A percentile compares a stretch with the other conserved stretches of the same genome.
phyloP scores from a whole-genome alignment of 2,888 invertebrate genomes.

The Anorthoa munda region DNA sequence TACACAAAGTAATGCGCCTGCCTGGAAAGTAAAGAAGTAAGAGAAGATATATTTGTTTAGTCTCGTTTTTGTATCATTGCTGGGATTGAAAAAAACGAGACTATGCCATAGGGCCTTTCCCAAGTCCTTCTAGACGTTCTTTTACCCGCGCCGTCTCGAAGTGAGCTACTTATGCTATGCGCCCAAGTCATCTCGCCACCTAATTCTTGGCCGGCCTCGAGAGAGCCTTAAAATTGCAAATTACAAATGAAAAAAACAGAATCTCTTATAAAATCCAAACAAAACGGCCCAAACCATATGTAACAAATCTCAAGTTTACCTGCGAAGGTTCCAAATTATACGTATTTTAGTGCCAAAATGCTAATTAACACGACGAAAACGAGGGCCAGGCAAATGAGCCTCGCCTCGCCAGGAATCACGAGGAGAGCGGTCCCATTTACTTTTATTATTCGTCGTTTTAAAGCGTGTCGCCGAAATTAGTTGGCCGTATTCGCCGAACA shows the following conservation, averaged over 20 bases:
- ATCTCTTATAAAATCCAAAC: slow-evolving; percentile 16
- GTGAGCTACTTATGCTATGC: no score
- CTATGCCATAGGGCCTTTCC: no score
- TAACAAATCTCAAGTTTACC: slow-evolving; percentile 66
- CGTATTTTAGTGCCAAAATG: slow-evolving; percentile 88
- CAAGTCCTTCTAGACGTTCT: no score
- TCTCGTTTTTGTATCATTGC: no score
- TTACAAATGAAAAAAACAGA: background rate
- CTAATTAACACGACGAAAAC: slow-evolving; percentile 88
- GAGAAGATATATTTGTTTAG: no score
- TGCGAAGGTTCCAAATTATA: slow-evolving; percentile 81
- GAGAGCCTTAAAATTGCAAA: background rate
- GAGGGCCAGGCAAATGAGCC: slow-evolving; percentile 85
- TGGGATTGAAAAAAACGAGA: no score
- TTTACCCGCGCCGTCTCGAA: no score
- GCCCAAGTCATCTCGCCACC: no score
- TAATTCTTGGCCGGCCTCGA: no score
- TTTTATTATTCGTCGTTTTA: slow-evolving; percentile 90
- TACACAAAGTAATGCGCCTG: no score
- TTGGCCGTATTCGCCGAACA: slow-evolving; percentile 87
- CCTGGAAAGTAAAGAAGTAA: no score
- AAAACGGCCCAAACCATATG: slow-evolving; percentile 21
- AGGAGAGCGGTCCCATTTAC: slow-evolving; percentile 88
- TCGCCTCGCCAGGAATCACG: slow-evolving; percentile 86
- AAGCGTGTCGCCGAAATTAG: slow-evolving; percentile 89